Percentiles rank a stretch among this genome's conserved stretches.
Conservation (phyloP, 2,888 invertebrate genomes). For the Cerceris ruficornis region DNA sequence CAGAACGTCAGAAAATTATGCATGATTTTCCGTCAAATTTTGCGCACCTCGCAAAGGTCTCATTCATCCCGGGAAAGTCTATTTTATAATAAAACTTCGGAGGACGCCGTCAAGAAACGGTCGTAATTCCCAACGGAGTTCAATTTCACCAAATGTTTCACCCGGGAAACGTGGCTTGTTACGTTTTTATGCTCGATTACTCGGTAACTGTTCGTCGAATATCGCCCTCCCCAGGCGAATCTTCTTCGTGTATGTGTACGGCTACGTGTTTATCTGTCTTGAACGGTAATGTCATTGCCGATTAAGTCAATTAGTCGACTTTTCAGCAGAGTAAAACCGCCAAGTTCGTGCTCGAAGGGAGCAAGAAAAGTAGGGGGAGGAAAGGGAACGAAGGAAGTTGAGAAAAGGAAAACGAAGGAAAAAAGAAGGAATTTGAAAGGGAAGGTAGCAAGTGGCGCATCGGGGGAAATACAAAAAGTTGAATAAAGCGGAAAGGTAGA, state of each 20-base stretch:
- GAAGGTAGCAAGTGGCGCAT: not conserved
- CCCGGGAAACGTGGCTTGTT: conserved; percentile 16
- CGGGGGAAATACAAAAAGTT: not conserved
- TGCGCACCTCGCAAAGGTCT: not conserved
- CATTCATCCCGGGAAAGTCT: not conserved
- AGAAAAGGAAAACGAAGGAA: no score
- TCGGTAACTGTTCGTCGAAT: conserved; percentile 28
- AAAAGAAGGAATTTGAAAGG: conserved; percentile 1
- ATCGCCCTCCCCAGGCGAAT: conserved; percentile 11
- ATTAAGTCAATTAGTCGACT: conserved; percentile 42
- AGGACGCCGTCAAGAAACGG: conserved; percentile 13
- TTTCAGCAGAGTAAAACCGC: conserved; percentile 25
- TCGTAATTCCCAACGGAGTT: conserved; percentile 33
- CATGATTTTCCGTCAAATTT: no score
- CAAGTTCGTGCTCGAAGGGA: conserved; percentile 18
- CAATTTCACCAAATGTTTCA: conserved; percentile 28
- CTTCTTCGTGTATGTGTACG: not conserved
- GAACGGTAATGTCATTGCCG: conserved; percentile 20
- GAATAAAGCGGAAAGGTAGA: not conserved
- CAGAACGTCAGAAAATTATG: no score
- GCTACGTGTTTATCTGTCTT: not conserved
- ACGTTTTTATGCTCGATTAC: conserved; percentile 50
- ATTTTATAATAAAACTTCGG: not conserved
- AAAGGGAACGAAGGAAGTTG: no score
- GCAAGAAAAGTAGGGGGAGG: not conserved